Base-by-base conservation (phyloP, 2,888 invertebrate genomes). In the Tetranychus piercei region DNA sequence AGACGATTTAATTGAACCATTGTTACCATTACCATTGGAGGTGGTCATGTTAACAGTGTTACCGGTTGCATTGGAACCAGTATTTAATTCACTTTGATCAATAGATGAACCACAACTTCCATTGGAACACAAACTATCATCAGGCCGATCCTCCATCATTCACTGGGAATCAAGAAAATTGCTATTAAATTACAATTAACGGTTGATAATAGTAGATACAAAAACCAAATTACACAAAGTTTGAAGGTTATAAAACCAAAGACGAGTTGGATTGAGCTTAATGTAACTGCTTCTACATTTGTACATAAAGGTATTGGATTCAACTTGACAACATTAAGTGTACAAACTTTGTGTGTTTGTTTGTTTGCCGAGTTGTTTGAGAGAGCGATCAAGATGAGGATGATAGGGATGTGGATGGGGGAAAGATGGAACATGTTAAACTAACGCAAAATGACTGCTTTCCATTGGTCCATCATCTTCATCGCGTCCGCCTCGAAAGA, bases 331-430 rank as follows among this genome's bases (percentile, higher is more conserved):
- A 20, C 65, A 18, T 15, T 65, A 65, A 18, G 65, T 65, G n/a
- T 65, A n/a, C n/a, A n/a, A 18, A n/a, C n/a, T 65, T 15, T 65
- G 65, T 65, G 65, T 65, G 65, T 65, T 15, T 65, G 65, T 65
- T 15, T 65, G 65, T 65, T 15, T 65, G 65, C n/a, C 18, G 15
- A n/a, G 15, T 15, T 65, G 64, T 65, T 15, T 65, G 2, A 75
- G 69, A 75, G 9, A 55, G 11, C 2, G 55, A 55, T 55, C 6
- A 45, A 74, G 70, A 44, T 34, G 34, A 34, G 23, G 44, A 71
- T n/a, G 71, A 55, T 43, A 55, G 73, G 43, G 22, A 9, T 22
- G 44, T 22, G 15, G 74, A 74, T 4, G 67, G 45, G 11, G n/a
- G 7, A 55, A 2, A 55, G 55, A 55, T 9, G 55, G 7, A 15